A percentile compares a stretch with the other conserved stretches of the same genome.
Evolutionary conservation across 2,797 vertebrate genomes (phyloP).

Genomic region (Trichosurus vulpecula): DNA sequence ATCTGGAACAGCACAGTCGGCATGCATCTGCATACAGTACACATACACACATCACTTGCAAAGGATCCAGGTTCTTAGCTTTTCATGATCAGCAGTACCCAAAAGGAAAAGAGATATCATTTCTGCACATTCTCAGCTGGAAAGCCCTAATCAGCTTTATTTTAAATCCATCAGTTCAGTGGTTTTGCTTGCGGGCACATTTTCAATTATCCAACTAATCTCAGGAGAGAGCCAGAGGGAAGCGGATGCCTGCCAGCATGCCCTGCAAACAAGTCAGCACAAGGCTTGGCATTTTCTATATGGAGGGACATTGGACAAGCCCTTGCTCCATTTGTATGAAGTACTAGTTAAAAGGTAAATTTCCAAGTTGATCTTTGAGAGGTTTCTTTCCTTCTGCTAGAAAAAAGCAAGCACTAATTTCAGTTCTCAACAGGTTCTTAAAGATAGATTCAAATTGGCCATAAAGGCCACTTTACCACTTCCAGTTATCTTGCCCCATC

Average conservation of each 20-base stretch:
- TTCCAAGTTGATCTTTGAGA: neutral
- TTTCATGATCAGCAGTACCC: neutral
- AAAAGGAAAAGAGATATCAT: conserved; percentile 23
- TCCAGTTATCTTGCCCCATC: neutral
- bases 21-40: neutral
- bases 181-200: conserved; percentile 34
- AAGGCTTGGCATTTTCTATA: neutral
- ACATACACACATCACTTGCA: neutral
- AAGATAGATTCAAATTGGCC: neutral
- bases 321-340: neutral
- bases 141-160: conserved; percentile 57
- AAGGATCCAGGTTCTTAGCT: neutral
- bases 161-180: conserved; percentile 51
- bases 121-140: neutral
- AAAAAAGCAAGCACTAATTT: neutral
- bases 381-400: neutral
- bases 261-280: neutral
- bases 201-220: conserved; percentile 58
- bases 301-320: neutral
- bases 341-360: neutral
- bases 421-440: neutral
- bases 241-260: conserved; percentile 15
- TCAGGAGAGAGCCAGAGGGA: conserved; percentile 38
- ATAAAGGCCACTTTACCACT: neutral
- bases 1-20: neutral